Conservation (phyloP, 2,888 invertebrate genomes). For the Eupithecia exiguata region DNA sequence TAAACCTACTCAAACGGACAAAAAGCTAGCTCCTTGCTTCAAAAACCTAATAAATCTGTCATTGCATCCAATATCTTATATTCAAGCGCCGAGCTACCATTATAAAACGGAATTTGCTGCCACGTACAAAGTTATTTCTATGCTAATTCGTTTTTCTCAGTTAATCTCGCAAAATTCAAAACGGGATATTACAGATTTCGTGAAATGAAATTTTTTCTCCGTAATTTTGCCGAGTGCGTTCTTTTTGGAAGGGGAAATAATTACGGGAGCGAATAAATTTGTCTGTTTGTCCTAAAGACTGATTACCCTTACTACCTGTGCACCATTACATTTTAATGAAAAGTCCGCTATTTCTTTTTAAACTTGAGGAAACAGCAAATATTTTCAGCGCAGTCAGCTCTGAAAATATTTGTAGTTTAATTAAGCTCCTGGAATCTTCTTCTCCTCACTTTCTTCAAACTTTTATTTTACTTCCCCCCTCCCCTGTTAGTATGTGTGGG, state of each 20-base stretch:
- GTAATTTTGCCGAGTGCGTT: slow-evolving; percentile 25
- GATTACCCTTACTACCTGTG: not conserved
- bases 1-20: too few relatives aligned
- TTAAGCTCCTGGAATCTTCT: not conserved
- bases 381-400: not conserved
- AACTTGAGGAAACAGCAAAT: not conserved
- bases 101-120: slow-evolving; percentile 24
- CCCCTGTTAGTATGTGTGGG: too few relatives aligned
- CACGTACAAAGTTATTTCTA: slow-evolving; percentile 31
- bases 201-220: slow-evolving; percentile 22
- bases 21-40: not conserved
- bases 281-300: not conserved
- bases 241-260: slow-evolving; percentile 4
- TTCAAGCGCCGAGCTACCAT: slow-evolving; percentile 9
- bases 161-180: slow-evolving; percentile 32
- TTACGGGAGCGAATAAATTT: not conserved
- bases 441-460: too few relatives aligned
- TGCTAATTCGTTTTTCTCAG: slow-evolving; percentile 33
- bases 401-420: not conserved
- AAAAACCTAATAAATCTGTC: slow-evolving; percentile 8
- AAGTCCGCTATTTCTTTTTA: not conserved
- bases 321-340: not conserved
- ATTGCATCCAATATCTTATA: not conserved
- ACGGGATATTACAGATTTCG: slow-evolving; percentile 33
- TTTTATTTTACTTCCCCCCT: too few relatives aligned